Conservation (phyloP, 2,113 vertebrate genomes). For the Tenrec ecaudatus region DNA sequence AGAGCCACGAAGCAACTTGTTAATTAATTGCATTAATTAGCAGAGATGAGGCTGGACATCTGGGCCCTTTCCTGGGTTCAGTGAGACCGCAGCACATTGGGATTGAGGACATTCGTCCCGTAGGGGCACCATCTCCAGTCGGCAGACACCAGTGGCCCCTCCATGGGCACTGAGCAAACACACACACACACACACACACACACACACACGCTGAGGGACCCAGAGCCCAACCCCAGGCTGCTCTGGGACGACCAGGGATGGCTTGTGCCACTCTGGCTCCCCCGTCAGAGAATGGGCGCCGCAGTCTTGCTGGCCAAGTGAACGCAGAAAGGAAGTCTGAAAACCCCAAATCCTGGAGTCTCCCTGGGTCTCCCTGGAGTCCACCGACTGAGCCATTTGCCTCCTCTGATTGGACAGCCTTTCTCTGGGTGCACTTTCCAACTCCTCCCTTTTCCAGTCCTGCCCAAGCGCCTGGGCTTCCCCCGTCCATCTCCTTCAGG, state of each 20-base stretch:
- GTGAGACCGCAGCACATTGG: slow-evolving; percentile 75
- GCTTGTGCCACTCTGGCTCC: fast-evolving
- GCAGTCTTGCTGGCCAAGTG: fast-evolving
- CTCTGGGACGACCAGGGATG: background rate
- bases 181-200: background rate
- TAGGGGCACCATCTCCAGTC: slow-evolving; percentile 67
- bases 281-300: background rate
- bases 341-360: too few relatives aligned
- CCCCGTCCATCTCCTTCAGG: background rate
- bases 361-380: background rate
- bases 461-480: background rate
- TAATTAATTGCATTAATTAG: slow-evolving; percentile 97
- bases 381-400: background rate
- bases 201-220: background rate
- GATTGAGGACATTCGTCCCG: slow-evolving; percentile 56
- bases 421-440: background rate
- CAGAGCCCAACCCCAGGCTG: background rate
- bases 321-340: background rate
- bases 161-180: background rate
- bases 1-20: slow-evolving; percentile 85
- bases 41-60: slow-evolving; percentile 92
- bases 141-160: background rate
- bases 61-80: slow-evolving; percentile 87
- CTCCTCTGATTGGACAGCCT: background rate
- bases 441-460: background rate